Evolutionary conservation across 2,113 vertebrate species (phyloP), one percentile per base, ranked within the genome.

Genomic region (Vulpes vulpes): DNA sequence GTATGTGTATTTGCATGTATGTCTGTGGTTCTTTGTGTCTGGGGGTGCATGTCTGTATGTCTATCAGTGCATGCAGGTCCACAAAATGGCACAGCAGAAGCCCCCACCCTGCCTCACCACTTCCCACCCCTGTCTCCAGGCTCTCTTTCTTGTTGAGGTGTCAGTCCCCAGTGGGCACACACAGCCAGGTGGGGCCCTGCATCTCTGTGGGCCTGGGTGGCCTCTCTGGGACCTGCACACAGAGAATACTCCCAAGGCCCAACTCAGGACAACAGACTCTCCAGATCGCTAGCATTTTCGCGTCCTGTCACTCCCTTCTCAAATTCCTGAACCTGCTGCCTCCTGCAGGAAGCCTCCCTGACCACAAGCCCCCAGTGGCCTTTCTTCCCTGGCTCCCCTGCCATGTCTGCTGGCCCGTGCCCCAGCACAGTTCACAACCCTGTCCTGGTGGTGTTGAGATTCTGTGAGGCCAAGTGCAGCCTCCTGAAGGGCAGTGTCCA

Each of bases 91-190:
- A 35, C 51, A 49, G 35, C 43, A 76, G 20, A 55, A 19, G 5
- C 27, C 64, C 8, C 76, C 12, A 25, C 27, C 22, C 79, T 23
- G 15, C 43, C 17, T 80, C 10, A 1, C 73, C n/a, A 25, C 4
- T 43, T 35, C 27, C 69, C 30, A 22, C 30, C 30, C 38, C 60
- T 64, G 73, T 27, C 19, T 79, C 60, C 4, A 0, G 43, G 11
- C 64, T 96, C 74, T 79, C 80, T 88, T 92, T 83, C 84, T 82
- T 80, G 8, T 11, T 55, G 35, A 43, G 62, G 22, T 23, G 23
- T 57, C 12, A 57, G 92, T 25, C n/a, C 59, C 74, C 53, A 35
- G 5, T 9, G 55, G 60, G 17, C 43, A n/a, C 16, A 23, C 38
- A 59, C 22, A 65, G 76, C 55, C 81, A 83, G 82, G 60, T 69